These are phyloP conservation scores for Sorex maritimensis DNA, from an alignment of 2,797 vertebrate genomes.

Conservation along the genomic window DNA sequence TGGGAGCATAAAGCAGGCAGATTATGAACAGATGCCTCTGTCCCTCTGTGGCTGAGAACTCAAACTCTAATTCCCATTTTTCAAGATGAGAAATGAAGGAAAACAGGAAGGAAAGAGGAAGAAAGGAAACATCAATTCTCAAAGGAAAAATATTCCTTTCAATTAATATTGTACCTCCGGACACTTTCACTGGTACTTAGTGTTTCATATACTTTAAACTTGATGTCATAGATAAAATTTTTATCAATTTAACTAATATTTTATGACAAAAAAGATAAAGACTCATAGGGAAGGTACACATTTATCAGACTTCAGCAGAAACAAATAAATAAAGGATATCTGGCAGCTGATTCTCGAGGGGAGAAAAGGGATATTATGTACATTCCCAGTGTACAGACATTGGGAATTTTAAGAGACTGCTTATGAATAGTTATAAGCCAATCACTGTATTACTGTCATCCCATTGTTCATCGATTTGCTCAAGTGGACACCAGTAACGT, in stretches of 20 bases:
- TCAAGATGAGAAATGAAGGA: neutral
- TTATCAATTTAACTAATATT: neutral
- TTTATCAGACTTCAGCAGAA: no score
- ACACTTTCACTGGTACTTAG: neutral
- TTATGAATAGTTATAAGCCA: no score
- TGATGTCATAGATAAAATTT: neutral
- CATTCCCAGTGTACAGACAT: no score
- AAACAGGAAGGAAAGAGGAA: neutral
- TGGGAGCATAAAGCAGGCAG: fast-evolving
- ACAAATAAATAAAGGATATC: no score
- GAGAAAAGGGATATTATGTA: no score
- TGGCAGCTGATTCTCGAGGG: no score
- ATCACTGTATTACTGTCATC: no score
- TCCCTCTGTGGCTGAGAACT: neutral
- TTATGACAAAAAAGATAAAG: neutral
- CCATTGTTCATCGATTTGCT: no score
- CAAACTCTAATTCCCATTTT: neutral
- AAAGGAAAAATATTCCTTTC: neutral
- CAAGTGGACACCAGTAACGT: no score
- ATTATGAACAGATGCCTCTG: neutral
- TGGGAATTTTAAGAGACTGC: no score
- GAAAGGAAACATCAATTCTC: neutral
- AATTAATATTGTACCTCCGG: neutral
- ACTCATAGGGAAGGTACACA: neutral
- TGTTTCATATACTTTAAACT: neutral